A percentile compares a stretch with the other conserved stretches of the same genome.
phyloP scores from a whole-genome alignment of 2,113 vertebrate genomes.

The Monarcha castaneiventris region DNA sequence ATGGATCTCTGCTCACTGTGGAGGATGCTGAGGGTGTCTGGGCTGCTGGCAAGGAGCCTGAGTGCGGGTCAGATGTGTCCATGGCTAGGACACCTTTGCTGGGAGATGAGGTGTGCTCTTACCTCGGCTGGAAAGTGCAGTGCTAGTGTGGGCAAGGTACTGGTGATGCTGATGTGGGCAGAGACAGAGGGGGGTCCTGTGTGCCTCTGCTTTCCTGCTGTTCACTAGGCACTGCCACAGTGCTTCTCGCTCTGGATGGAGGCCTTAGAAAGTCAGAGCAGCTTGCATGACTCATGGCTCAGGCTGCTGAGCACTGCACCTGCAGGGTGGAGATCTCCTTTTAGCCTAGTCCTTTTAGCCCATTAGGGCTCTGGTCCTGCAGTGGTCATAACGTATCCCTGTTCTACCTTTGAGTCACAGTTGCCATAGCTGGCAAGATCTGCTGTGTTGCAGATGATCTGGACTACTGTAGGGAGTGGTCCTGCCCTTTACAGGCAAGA shows the following conservation, averaged over 20 bases:
- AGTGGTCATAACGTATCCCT: background rate
- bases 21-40: background rate
- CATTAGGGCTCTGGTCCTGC: background rate
- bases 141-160: background rate
- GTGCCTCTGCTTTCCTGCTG: background rate
- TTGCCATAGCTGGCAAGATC: background rate
- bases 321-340: background rate
- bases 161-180: background rate
- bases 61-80: background rate
- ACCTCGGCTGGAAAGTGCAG: background rate
- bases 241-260: background rate
- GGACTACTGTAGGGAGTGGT: background rate
- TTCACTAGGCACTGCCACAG: background rate
- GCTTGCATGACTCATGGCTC: background rate
- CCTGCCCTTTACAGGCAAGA: background rate
- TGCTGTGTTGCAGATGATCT: background rate
- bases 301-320: background rate
- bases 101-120: background rate
- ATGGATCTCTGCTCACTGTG: rapidly evolving
- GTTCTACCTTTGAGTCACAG: background rate
- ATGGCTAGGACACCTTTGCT: background rate
- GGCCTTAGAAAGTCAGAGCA: background rate
- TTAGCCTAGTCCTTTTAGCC: background rate
- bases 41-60: background rate
- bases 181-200: background rate